These are phyloP conservation scores for Odontomachus brunneus DNA, from an alignment of 1,140 invertebrate genomes.

Conservation along the genomic window DNA sequence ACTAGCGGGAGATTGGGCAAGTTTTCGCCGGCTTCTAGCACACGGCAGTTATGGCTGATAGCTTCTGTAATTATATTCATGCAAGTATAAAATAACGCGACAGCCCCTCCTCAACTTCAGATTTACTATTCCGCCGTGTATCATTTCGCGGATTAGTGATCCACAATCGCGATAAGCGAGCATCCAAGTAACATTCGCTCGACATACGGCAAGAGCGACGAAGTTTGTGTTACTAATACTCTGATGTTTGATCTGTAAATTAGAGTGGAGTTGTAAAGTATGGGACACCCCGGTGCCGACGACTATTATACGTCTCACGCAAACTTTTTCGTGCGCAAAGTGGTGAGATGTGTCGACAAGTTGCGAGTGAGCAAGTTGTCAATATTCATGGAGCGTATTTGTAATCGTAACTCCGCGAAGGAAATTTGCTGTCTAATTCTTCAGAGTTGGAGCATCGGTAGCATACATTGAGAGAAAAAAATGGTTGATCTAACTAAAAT, in stretches of 20 bases:
- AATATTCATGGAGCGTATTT: neutral
- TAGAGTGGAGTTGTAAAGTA: neutral
- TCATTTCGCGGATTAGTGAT: neutral
- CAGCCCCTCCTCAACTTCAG: neutral
- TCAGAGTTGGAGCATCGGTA: neutral
- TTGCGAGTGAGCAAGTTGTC: neutral
- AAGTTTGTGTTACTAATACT: conserved; percentile 4
- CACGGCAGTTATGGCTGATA: neutral
- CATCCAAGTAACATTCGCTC: neutral
- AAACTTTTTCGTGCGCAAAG: neutral
- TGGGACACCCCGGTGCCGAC: neutral
- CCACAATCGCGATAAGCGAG: neutral
- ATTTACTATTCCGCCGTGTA: neutral
- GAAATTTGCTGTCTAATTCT: neutral
- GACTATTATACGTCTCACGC: neutral
- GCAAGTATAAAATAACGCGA: neutral
- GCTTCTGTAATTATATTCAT: conserved; percentile 26
- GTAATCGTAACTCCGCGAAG: neutral
- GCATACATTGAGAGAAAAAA: too few relatives aligned
- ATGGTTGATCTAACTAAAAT: too few relatives aligned
- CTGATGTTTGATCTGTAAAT: conserved; percentile 5
- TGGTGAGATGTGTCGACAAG: neutral
- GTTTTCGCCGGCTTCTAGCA: conserved; percentile 17
- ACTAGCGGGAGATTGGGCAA: conserved; percentile 52
- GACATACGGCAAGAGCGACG: neutral